A percentile compares a stretch with the other conserved stretches of the same genome.
phyloP scores from a whole-genome alignment of 2,113 vertebrate species.

The Chinchilla lanigera region DNA sequence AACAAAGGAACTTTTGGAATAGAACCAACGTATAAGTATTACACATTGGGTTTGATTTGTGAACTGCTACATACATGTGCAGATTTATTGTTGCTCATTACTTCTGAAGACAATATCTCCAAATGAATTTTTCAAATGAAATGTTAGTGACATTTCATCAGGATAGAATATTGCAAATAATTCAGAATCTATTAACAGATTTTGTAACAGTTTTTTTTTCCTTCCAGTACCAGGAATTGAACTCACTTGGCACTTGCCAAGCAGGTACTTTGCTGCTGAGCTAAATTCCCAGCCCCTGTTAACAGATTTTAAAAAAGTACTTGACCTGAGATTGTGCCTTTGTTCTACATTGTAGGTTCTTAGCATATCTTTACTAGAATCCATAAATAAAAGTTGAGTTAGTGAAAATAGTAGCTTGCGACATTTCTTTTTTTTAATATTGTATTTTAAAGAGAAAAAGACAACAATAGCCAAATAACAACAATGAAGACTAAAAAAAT shows the following conservation, averaged over 20 bases:
- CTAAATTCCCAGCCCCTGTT: too few species aligned
- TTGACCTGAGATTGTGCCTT: not conserved
- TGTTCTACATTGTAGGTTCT: not conserved
- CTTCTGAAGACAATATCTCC: not conserved
- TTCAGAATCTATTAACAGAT: not conserved
- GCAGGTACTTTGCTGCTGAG: too few species aligned
- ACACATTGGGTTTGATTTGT: not conserved
- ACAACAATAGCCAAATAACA: too few species aligned
- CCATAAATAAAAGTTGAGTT: not conserved
- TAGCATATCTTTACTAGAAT: not conserved
- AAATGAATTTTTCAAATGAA: not conserved
- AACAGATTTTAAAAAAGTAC: not conserved
- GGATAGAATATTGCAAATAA: not conserved
- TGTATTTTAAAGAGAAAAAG: too few species aligned
- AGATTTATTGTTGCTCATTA: not conserved
- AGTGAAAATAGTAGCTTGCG: not conserved
- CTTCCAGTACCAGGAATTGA: too few species aligned
- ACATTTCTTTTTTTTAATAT: too few species aligned
- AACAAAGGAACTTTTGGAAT: not conserved
- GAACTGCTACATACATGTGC: not conserved
- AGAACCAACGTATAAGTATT: not conserved
- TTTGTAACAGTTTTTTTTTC: too few species aligned
- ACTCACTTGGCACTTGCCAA: too few species aligned
- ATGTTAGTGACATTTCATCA: not conserved
- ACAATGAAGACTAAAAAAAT: too few species aligned